Conservation (phyloP, 1,140 invertebrate species). For the Sinella curviseta region DNA sequence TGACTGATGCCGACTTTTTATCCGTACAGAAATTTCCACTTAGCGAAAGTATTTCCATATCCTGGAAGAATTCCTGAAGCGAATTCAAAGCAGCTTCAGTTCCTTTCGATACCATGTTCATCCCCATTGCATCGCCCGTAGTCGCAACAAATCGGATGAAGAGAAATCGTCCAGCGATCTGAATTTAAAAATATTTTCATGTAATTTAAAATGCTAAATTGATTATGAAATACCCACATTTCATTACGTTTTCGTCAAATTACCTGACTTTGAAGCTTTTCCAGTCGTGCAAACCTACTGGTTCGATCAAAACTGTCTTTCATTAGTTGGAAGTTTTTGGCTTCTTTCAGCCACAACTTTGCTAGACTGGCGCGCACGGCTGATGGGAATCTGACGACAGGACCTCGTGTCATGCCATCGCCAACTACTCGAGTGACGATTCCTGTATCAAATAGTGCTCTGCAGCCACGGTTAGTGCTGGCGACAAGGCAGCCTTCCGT, state of each 20-base stretch:
- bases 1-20: constrained; percentile 94
- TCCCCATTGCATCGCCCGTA: constrained; percentile 99
- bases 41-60: constrained; percentile 90
- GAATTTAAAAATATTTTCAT: constrained; percentile 45
- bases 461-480: constrained; percentile 92
- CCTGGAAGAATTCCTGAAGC: constrained; percentile 73
- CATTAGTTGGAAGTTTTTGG: constrained; percentile 76
- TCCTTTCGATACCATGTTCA: constrained; percentile 99
- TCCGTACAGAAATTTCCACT: constrained; percentile 98
- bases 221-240: no score
- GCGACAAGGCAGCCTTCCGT: constrained; percentile 97
- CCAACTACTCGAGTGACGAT: constrained; percentile 77
- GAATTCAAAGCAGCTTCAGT: constrained; percentile 79
- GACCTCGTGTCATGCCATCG: constrained; percentile 96
- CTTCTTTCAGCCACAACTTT: constrained; percentile 80
- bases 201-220: neutral
- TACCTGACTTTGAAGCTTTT: constrained; percentile 75
- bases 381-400: constrained; percentile 84
- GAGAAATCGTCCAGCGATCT: constrained; percentile 81
- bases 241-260: no score
- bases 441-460: constrained; percentile 75
- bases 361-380: constrained; percentile 76
- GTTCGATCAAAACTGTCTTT: constrained; percentile 89
- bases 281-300: constrained; percentile 80
- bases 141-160: constrained; percentile 91